Base-by-base conservation (phyloP, 2,888 invertebrate species). In the Synergus itoensis region DNA sequence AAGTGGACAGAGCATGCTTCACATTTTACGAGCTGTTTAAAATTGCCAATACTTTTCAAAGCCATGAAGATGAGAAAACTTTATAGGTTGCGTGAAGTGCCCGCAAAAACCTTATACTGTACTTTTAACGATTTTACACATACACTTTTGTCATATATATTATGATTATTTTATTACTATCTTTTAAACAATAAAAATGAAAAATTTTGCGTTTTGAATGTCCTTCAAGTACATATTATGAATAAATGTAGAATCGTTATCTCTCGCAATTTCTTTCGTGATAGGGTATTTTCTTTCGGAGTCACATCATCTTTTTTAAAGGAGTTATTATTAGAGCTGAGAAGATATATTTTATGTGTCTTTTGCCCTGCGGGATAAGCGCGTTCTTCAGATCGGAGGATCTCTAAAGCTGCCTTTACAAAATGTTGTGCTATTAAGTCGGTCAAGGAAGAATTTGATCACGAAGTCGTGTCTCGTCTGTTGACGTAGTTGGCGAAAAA, bases 341-440 rank as follows among this genome's bases (percentile, higher is more conserved):
- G 45, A 21, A 21, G 60, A 18, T 60, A 60, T 21, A 60, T 18
- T 11, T 21, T 11, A 3, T 21, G 9, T 21, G 1, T 18, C 16
- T 60, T 21, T 21, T 21, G 12, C 21, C 60, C 60, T 60, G 21
- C 21, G 18, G 60, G 60, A 78, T 78, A 82, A 77, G 77, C 83
- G 81, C 77, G 64, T 36, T 63, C 77, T 67, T 53, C 75, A 76
- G 76, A 79, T 73, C 45, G 67, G 64, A 36, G 81, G 84, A 81
- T 81, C 75, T 81, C 80, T 79, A 79, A 81, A 80, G 77, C 76
- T 78, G 76, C 83, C 84, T 81, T 85, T 82, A 82, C 80, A 86
- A 85, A 86, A 87, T 80, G 82, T 83, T 80, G 81, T 78, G 77
- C 85, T 79, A 83, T 87, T 84, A 85, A 80, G 84, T 85, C 83